Evolutionary conservation across 2,797 vertebrate species (phyloP).

Genomic region (Picus viridis): DNA sequence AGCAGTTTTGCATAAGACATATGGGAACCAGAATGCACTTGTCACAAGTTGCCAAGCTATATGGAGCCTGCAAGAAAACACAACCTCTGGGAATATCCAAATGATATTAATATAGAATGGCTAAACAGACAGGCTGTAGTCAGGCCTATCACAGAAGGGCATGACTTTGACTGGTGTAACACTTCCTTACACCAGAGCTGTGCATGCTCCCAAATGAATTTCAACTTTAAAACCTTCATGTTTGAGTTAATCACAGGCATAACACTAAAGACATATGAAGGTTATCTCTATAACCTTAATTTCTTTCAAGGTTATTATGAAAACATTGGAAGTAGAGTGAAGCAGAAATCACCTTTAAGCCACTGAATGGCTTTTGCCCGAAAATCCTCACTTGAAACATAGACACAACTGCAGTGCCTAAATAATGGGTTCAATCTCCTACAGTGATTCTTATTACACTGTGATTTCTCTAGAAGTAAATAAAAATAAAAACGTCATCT

Average conservation of each 20-base stretch:
- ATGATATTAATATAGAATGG: constrained; percentile 45
- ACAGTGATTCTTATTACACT: not conserved
- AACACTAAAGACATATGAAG: not conserved
- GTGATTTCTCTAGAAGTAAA: not conserved
- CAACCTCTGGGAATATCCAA: constrained; percentile 47
- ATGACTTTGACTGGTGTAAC: not conserved
- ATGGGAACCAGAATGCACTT: constrained; percentile 19
- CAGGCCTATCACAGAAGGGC: not conserved
- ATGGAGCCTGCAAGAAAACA: not conserved
- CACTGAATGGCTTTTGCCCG: not conserved
- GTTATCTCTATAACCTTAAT: not conserved
- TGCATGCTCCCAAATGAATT: not conserved
- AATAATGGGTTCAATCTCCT: not conserved
- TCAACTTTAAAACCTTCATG: not conserved
- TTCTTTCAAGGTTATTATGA: not conserved
- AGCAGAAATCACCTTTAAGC: not conserved
- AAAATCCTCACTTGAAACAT: not conserved
- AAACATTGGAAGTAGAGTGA: not conserved
- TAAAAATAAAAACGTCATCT: not conserved
- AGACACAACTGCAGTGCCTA: not conserved
- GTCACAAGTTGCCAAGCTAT: constrained; percentile 47
- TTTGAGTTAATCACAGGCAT: not conserved
- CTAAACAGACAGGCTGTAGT: constrained; percentile 19
- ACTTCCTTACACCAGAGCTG: not conserved
- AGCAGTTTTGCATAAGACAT: not conserved